Base-by-base conservation (phyloP, 1,140 invertebrate genomes). In the Venustaconcha ellipsiformis region DNA sequence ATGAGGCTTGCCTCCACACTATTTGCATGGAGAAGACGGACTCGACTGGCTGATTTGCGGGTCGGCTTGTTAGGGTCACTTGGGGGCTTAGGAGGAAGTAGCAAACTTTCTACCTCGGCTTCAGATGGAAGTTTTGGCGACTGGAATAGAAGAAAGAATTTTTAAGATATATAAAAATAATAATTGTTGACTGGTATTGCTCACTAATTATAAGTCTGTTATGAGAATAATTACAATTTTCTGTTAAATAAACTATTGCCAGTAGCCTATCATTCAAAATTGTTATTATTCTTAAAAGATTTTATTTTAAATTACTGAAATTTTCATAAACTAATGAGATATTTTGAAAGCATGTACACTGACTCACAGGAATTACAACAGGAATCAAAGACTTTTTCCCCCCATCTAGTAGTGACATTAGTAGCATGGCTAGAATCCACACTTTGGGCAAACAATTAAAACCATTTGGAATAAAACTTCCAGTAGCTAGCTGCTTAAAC, bases 81-180 rank as follows among this genome's bases (percentile, higher is more conserved):
- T 6, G 87, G 81, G 58, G 87, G 87, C 68, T 84, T 83, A 15
- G 84, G 82, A 1, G 83, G 83, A 18, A 86, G 73, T 26, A 84
- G 73, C 11, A 83, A 71, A 55, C 73, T 78, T 65, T 85, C 84
- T 58, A 82, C 67, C 62, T 88, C 87, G 14, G 78, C 67, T 48
- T 82, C 84, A 48, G 70, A 73, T 20, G 82, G 79, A 15, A 83
- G 72, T 48, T 82, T 82, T 14, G 84, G 84, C 37, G 82, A 82
- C 87, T 87, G 75, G 30, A 77, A 65, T 23, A 20, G 6, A 20
- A 66, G 17, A 74, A 57, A 65, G 58, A 26, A 67, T 12, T 57
- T 57, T 57, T 26, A 69, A 18, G 58, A 68, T 30, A 48, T 60
- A n/a, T 57, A 74, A 18, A n/a, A 20, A 60, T 30, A 20, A 60